A percentile compares a stretch with the other conserved stretches of the same genome.
phyloP scores from a whole-genome alignment of 2,113 vertebrate species.

The Typhlomys cinereus region DNA sequence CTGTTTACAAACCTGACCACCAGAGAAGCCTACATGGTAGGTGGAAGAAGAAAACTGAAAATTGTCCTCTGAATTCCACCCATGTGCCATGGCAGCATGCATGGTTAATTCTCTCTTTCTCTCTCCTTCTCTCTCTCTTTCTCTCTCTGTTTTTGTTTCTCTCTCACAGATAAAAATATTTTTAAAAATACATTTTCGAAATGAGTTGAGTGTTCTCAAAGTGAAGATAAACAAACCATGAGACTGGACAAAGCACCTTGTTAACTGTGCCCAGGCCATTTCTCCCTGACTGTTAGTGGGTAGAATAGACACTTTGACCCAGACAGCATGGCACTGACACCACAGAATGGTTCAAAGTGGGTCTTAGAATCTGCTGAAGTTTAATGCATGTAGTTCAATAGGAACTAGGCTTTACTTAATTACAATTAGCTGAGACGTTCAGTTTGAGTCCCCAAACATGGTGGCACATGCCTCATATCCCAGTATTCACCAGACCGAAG shows the following conservation, averaged over 20 bases:
- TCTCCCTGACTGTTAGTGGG: no score
- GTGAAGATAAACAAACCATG: background rate
- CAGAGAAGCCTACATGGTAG: no score
- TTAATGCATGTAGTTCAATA: background rate
- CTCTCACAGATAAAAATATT: no score
- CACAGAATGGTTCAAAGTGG: background rate
- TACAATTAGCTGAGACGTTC: background rate
- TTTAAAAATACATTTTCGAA: conserved; percentile 19
- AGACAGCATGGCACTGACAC: background rate
- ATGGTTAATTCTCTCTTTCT: no score
- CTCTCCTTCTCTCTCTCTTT: no score
- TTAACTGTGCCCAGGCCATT: background rate
- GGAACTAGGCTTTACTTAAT: background rate
- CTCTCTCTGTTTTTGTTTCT: no score
- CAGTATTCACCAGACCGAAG: background rate
- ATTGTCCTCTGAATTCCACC: no score
- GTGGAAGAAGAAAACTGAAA: no score
- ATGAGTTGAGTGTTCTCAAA: background rate
- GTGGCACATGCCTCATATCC: background rate
- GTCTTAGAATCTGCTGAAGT: background rate
- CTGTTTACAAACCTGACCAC: no score
- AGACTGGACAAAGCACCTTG: background rate
- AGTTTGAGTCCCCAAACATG: background rate
- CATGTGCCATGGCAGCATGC: no score
- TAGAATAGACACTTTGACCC: no score